These are phyloP conservation scores for Cyphomyrus plagiostoma DNA, from an alignment of 2,113 vertebrate genomes.

Conservation along the genomic window DNA sequence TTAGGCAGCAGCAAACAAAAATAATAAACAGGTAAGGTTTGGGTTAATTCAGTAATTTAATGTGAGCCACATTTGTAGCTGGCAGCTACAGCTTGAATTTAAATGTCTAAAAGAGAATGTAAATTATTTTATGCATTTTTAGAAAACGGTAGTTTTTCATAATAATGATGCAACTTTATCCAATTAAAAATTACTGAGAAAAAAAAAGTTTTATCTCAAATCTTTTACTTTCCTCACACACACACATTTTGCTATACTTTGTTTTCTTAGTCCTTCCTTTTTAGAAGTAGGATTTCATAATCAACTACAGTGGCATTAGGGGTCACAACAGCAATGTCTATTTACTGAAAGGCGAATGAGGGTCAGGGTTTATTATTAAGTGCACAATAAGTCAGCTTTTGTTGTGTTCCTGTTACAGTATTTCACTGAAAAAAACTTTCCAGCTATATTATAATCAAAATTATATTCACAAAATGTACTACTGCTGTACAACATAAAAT, in stretches of 20 bases:
- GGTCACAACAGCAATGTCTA: neutral
- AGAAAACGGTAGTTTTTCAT: neutral
- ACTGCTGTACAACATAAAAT: conserved; percentile 43
- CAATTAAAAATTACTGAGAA: neutral
- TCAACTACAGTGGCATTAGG: neutral
- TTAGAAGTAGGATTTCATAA: neutral
- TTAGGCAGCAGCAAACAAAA: conserved; percentile 45
- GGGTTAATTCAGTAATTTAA: conserved; percentile 25
- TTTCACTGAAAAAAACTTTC: conserved; percentile 4
- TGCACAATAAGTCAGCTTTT: neutral
- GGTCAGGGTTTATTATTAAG: neutral
- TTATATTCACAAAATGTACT: conserved; percentile 40
- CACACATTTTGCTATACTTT: neutral
- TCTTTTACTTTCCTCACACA: neutral
- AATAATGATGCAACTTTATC: neutral
- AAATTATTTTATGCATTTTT: conserved; percentile 18
- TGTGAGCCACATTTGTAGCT: neutral
- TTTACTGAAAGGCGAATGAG: neutral
- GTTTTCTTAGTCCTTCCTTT: neutral
- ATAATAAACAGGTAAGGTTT: conserved; percentile 25
- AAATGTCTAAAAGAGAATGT: neutral
- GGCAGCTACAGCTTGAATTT: neutral
- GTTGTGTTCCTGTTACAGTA: conserved; percentile 14
- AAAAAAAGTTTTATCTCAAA: neutral
- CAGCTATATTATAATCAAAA: neutral